phyloP scores from a whole-genome alignment of 2,113 vertebrate genomes.

The Tapirus terrestris region DNA sequence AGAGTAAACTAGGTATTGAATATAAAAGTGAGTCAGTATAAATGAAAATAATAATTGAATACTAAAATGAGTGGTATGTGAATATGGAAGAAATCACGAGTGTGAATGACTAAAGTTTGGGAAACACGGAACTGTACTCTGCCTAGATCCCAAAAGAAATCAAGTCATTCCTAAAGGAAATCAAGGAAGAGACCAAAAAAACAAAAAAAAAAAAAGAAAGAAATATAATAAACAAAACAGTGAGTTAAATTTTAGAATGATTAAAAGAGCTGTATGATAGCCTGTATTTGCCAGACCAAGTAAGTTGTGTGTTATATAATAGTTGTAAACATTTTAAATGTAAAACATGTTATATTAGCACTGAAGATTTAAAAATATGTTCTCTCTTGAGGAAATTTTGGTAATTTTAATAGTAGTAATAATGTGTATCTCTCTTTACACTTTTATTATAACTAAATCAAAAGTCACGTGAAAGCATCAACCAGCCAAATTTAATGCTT shows the following conservation, averaged over 20 bases:
- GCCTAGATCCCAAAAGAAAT: neutral
- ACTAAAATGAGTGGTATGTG: neutral
- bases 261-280: neutral
- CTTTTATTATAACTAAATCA: neutral
- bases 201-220: neutral
- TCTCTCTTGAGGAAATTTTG: neutral
- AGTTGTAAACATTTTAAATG: neutral
- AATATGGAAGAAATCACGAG: neutral
- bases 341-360: neutral
- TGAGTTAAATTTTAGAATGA: neutral
- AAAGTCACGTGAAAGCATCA: neutral
- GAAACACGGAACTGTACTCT: neutral
- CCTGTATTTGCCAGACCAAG: neutral
- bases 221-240: neutral
- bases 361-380: neutral
- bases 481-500: neutral
- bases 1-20: neutral
- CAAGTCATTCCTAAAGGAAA: neutral
- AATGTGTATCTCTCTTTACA: neutral
- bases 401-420: neutral
- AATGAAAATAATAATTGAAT: neutral
- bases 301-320: neutral
- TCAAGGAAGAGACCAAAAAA: neutral
- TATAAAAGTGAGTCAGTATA: neutral
- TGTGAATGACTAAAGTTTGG: neutral